Evolutionary conservation across 2,888 invertebrate species (phyloP).

Genomic region (Griposia aprilina): DNA sequence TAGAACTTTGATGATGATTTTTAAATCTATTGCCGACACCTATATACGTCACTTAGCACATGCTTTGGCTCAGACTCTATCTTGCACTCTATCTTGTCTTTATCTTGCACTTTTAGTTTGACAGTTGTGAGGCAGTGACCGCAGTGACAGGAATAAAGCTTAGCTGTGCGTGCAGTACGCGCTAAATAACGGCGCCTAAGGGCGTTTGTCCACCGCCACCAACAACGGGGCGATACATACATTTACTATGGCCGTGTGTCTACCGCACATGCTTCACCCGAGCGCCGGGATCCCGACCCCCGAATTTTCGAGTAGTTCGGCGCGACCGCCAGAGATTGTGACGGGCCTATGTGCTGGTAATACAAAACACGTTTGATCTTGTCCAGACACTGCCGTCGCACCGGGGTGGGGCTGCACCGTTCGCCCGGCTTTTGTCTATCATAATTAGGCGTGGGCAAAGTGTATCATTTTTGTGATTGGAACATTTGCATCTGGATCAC

Average conservation of each 20-base stretch:
- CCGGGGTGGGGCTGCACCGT: neutral
- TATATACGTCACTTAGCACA: neutral
- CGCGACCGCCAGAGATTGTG: neutral
- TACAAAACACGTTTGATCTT: neutral
- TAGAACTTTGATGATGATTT: neutral
- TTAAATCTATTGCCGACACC: too few relatives aligned
- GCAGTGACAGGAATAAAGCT: neutral
- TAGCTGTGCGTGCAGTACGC: neutral
- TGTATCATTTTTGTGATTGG: too few relatives aligned
- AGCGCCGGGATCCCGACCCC: neutral
- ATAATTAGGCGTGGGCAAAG: too few relatives aligned
- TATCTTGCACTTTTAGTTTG: neutral
- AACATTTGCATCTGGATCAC: too few relatives aligned
- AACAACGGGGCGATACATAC: neutral
- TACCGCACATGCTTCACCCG: neutral
- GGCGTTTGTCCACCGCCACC: neutral
- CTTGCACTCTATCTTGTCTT: neutral
- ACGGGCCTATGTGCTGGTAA: neutral
- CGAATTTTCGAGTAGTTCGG: neutral
- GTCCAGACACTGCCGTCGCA: neutral
- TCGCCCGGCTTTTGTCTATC: neutral
- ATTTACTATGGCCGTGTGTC: neutral
- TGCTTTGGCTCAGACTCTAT: neutral
- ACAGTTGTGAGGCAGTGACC: neutral
- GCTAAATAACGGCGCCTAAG: neutral